Evolutionary conservation across 2,113 vertebrate species (phyloP).

Genomic region (Anoura caudifer): DNA sequence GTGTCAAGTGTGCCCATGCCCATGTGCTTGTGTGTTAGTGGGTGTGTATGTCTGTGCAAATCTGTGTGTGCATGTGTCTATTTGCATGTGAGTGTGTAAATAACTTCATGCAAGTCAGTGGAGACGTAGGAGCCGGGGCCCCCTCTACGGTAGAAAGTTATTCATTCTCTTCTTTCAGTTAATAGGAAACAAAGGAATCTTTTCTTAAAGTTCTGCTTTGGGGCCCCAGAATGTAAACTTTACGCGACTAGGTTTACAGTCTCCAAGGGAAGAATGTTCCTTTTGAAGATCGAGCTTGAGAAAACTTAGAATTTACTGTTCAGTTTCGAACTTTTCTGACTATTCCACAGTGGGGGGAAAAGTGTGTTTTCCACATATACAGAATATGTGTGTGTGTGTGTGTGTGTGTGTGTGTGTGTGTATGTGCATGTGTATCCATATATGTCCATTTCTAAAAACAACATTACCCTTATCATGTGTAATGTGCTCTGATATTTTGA

Average conservation of each 20-base stretch:
- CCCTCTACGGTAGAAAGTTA: background rate
- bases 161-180: background rate
- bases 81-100: background rate
- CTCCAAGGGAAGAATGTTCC: background rate
- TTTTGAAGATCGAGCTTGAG: constrained; percentile 12
- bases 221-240: background rate
- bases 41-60: fast-evolving
- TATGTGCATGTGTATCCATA: no score
- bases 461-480: background rate
- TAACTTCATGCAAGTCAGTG: no score
- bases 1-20: background rate
- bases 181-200: constrained; percentile 40
- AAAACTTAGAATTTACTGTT: background rate
- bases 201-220: constrained; percentile 10
- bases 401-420: no score
- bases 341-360: background rate
- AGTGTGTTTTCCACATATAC: background rate
- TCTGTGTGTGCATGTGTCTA: background rate
- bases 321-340: background rate
- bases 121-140: background rate
- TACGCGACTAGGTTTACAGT: background rate
- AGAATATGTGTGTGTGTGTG: background rate
- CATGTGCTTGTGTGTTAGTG: background rate
- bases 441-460: background rate
- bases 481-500: background rate